Evolutionary conservation across 1,140 invertebrate genomes (phyloP).

Genomic region (Neodiprion fabricii): DNA sequence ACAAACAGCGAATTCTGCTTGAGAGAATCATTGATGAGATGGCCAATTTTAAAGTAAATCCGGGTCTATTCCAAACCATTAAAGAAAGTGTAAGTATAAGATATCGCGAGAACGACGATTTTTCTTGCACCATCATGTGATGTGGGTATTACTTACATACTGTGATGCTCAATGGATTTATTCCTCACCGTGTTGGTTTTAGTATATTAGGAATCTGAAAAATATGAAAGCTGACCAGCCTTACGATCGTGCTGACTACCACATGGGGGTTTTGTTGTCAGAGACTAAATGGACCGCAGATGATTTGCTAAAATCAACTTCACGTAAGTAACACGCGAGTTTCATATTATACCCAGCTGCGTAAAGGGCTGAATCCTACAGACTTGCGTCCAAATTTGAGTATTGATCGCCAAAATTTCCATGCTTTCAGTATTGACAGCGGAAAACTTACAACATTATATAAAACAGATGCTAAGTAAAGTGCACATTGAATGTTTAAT

Average conservation of each 20-base stretch:
- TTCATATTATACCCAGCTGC: background rate
- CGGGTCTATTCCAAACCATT: conserved; percentile 86
- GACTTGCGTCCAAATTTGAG: background rate
- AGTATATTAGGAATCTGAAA: conserved; percentile 78
- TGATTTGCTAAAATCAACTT: conserved; percentile 80
- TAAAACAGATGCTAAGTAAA: conserved; percentile 76
- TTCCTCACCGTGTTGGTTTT: conserved; percentile 34
- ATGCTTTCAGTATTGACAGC: conserved; percentile 72
- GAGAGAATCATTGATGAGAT: conserved; percentile 88
- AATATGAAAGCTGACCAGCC: conserved; percentile 91
- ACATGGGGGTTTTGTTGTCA: conserved; percentile 80
- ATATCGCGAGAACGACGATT: background rate
- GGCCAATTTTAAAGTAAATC: conserved; percentile 81
- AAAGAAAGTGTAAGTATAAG: conserved; percentile 77
- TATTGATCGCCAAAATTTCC: background rate
- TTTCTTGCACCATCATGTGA: conserved; percentile 17
- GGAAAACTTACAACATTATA: conserved; percentile 76
- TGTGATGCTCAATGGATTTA: no score
- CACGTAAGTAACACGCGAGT: conserved; percentile 65
- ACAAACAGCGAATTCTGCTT: conserved; percentile 87
- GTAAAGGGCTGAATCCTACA: background rate
- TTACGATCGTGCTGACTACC: conserved; percentile 92
- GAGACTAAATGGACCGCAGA: conserved; percentile 89
- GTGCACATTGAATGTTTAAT: conserved; percentile 86
- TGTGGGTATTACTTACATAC: no score